Base-by-base conservation (phyloP, 2,888 invertebrate species). In the Ceramica pisi region DNA sequence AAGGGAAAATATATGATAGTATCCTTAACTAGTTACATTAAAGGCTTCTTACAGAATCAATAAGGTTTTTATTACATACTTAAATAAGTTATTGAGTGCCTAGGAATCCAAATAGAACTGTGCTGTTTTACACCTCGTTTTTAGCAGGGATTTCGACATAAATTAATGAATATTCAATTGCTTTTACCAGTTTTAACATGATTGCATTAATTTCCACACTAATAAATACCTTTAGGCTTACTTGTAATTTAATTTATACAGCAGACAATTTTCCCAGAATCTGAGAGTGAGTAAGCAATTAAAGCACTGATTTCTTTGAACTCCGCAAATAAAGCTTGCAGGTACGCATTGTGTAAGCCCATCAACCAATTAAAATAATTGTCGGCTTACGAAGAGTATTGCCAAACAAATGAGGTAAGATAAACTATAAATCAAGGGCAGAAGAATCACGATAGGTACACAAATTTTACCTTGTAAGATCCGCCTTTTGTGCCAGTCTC, bases 401-500 rank as follows among this genome's bases (percentile, higher is more conserved):
- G 88, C 89, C 88, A 85, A 85, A 85, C 75, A 85, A 70, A 83
- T 84, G 83, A 84, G 79, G 72, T 82, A 85, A 85, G 78, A 72
- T 77, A 80, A 77, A 86, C 72, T 56, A 74, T 76, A 67, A 87
- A 91, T 86, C 94, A 94, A 95, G 94, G 95, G 91, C 94, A 92
- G 76, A 64, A 81, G 71, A 46, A 88, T 88, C 94, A 95, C 92
- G 92, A 91, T 82, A 77, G 92, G 91, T 82, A 77, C 83, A 85
- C 75, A 88, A 79, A 79, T 74, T 82, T 91, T 93, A 97, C 97
- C 97, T 97, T 65, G 99, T 99, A 16, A 99, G 95, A 93, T 99
- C 99, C 14, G 99, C 99, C 93, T 99, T 99, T 94, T 99, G 99
- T 44, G 98, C 98, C 53, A 98, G 97, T 75, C 99, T 96, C 38